Evolutionary conservation across 1,140 invertebrate species (phyloP).

Genomic region (Schlechtendalia chinensis): DNA sequence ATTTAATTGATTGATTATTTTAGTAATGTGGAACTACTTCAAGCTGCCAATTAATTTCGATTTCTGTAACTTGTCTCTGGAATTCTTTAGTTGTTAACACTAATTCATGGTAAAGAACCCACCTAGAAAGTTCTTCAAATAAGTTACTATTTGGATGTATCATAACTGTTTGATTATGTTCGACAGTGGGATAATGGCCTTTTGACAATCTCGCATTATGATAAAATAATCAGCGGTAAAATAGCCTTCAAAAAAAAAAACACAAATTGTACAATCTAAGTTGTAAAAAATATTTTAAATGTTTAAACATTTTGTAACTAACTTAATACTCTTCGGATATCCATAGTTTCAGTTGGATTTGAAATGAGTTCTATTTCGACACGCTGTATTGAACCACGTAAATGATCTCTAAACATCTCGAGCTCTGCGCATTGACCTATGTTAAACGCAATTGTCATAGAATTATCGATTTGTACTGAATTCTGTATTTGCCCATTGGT

Average conservation of each 20-base stretch:
- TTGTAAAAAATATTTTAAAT: not conserved
- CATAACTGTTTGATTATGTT: conserved; percentile 93
- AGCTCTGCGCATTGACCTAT: conserved; percentile 93
- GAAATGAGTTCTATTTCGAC: no score
- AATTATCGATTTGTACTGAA: conserved; percentile 97
- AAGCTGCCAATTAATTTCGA: conserved; percentile 93
- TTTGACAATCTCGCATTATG: conserved; percentile 92
- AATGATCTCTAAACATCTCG: conserved; percentile 94
- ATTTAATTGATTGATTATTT: no score
- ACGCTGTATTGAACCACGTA: conserved; percentile 92
- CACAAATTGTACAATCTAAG: no score
- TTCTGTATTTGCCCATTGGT: conserved; percentile 90
- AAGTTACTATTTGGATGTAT: conserved; percentile 95
- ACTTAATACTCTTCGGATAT: no score
- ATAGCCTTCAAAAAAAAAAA: conserved; percentile 62
- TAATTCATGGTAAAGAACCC: conserved; percentile 95
- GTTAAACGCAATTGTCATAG: conserved; percentile 98
- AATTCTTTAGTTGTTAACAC: conserved; percentile 98
- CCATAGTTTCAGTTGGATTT: no score
- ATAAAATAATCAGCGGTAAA: no score
- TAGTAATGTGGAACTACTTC: conserved; percentile 99
- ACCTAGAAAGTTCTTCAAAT: conserved; percentile 93
- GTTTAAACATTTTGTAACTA: no score
- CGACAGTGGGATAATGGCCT: conserved; percentile 93
- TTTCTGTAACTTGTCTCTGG: conserved; percentile 95